Evolutionary conservation across 2,888 invertebrate genomes (phyloP).

Genomic region (Orchesella flavescens): DNA sequence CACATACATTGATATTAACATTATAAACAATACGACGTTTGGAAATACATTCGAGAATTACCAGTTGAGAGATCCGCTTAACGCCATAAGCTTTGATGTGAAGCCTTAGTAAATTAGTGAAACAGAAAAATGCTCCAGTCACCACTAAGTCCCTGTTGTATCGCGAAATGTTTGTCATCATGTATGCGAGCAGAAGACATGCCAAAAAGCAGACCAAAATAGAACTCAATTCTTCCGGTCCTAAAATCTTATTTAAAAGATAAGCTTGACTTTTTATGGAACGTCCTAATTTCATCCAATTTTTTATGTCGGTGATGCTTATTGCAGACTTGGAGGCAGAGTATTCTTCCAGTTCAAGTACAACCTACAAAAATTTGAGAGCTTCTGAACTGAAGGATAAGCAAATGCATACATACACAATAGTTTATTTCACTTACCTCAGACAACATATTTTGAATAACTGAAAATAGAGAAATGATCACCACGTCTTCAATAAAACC

Average conservation of each 20-base stretch:
- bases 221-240: conserved; percentile 17
- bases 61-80: background rate
- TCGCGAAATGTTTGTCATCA: background rate
- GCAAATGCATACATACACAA: too few species aligned
- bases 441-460: conserved; percentile 37
- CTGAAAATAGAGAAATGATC: conserved; percentile 20
- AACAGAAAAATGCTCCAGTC: conserved; percentile 19
- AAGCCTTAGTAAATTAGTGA: conserved; percentile 6
- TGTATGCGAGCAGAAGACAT: conserved; percentile 28
- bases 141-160: background rate
- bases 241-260: conserved; percentile 5
- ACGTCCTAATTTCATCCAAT: conserved; percentile 32
- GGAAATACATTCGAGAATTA: background rate
- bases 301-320: background rate
- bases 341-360: background rate
- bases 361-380: background rate
- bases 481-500: conserved; percentile 12
- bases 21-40: too few species aligned
- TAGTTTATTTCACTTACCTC: conserved; percentile 7
- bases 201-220: conserved; percentile 23
- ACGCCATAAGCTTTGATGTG: conserved; percentile 11
- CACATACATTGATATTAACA: too few species aligned
- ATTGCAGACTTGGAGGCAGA: background rate
- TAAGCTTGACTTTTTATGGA: conserved; percentile 19
- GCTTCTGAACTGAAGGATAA: background rate